A percentile compares a stretch with the other conserved stretches of the same genome.
phyloP scores from a whole-genome alignment of 2,888 invertebrate genomes.

The Morinoia aosen region DNA sequence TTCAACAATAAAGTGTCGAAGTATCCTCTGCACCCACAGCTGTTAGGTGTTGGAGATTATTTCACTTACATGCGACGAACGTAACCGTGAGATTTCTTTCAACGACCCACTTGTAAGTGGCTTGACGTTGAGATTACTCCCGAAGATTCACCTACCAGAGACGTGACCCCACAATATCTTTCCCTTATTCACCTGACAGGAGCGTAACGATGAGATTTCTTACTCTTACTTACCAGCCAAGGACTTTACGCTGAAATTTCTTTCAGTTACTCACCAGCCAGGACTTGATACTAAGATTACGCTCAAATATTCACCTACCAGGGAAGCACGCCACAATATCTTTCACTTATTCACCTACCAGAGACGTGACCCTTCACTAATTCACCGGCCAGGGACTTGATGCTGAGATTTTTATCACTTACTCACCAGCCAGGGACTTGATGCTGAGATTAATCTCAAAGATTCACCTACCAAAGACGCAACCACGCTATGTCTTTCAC shows the following conservation, averaged over 20 bases:
- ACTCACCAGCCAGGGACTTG: background rate
- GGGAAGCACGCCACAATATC: too few relatives aligned
- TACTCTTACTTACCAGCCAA: background rate
- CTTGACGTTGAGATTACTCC: too few relatives aligned
- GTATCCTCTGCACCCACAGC: background rate
- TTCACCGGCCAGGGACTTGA: too few relatives aligned
- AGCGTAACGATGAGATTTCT: background rate
- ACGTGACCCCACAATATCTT: background rate
- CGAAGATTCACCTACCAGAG: too few relatives aligned
- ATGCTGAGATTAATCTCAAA: too few relatives aligned
- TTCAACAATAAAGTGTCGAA: background rate
- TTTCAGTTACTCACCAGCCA: too few relatives aligned
- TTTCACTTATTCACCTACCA: background rate
- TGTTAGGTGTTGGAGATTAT: background rate
- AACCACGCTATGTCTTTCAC: background rate
- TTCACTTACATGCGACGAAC: background rate
- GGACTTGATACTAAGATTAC: too few relatives aligned
- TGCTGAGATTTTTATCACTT: background rate
- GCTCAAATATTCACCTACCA: too few relatives aligned
- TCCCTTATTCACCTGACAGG: background rate
- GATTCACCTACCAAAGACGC: too few relatives aligned
- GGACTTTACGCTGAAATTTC: slow-evolving; percentile 38
- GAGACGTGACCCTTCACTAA: slow-evolving; percentile 27
- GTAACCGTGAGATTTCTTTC: background rate
- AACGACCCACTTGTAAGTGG: too few relatives aligned